Evolutionary conservation across 1,140 invertebrate species (phyloP).

Genomic region (Anastrepha obliqua): DNA sequence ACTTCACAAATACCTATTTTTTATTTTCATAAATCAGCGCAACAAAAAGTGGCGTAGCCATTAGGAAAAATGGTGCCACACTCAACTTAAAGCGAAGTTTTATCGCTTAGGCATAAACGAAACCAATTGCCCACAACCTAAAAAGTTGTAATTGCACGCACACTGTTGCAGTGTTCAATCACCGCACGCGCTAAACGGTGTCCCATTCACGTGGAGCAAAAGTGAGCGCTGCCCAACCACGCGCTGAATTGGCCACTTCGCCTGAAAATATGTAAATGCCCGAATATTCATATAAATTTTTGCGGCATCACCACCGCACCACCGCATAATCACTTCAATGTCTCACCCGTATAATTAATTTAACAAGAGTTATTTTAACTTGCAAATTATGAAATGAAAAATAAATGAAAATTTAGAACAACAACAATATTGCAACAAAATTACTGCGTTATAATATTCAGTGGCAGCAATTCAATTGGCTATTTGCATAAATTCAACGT

Average conservation of each 20-base stretch:
- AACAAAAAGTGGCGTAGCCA: neutral
- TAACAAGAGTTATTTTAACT: neutral
- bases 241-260: neutral
- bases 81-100: neutral
- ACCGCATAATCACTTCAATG: neutral
- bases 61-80: neutral
- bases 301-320: neutral
- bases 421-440: neutral
- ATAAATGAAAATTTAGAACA: neutral
- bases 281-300: neutral
- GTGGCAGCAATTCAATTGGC: neutral
- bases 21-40: too few relatives aligned
- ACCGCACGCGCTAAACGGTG: neutral
- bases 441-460: neutral
- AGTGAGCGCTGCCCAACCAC: neutral
- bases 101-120: neutral
- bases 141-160: neutral
- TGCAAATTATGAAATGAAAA: neutral
- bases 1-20: too few relatives aligned
- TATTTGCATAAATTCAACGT: neutral
- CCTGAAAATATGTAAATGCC: neutral
- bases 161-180: neutral
- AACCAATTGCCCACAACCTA: slow-evolving; percentile 22
- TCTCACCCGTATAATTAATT: neutral
- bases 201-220: neutral